Evolutionary conservation across 2,797 vertebrate genomes (phyloP), one percentile per base, ranked within the genome.

Genomic region (Pantherophis vulpinus): DNA sequence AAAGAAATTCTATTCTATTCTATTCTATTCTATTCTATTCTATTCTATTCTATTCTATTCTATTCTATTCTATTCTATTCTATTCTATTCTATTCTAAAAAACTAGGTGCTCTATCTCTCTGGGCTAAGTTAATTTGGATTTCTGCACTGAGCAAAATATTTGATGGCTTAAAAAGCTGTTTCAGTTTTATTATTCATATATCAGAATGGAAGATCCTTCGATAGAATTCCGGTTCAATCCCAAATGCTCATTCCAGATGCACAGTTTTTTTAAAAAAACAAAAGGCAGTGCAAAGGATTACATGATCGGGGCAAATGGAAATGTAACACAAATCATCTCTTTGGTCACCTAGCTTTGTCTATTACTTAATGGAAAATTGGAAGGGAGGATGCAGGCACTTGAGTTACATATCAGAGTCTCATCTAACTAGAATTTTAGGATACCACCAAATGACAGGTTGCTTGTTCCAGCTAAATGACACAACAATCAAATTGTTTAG

Each of bases 401-500:
- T 83, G 23, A 47, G 37, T 25, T 47, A 47, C 4, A 25, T 12
- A 42, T 83, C 42, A 25, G 20, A 47, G 42, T 83, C 20, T 47
- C 74, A 13, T 83, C 10, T 83, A 47, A 25, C 20, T 47, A 83
- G 74, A 83, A 83, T 83, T 47, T 83, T 47, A 83, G 74, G 20
- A 83, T 12, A 47, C 20, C 42, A 83, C 10, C 74, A 47, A 79
- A 29, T 70, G 90, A 87, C 0, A 7, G 12, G 51, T 70, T 92
- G 0, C 10, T 66, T 58, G 91, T 0, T 14, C 93, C 66, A 66
- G 5, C 66, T 18, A 20, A 86, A n/a, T 4, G 16, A 32, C 12
- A 54, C 27, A 1, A 8, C 2, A 32, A 13, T n/a, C 12, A 37
- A 92, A 92, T 3, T 0, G 0, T 32, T 66, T 37, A 25, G 9